Percentiles rank a stretch among this genome's conserved stretches.
Conservation (phyloP, 2,113 vertebrate genomes). For the Sceloporus tristichus region DNA sequence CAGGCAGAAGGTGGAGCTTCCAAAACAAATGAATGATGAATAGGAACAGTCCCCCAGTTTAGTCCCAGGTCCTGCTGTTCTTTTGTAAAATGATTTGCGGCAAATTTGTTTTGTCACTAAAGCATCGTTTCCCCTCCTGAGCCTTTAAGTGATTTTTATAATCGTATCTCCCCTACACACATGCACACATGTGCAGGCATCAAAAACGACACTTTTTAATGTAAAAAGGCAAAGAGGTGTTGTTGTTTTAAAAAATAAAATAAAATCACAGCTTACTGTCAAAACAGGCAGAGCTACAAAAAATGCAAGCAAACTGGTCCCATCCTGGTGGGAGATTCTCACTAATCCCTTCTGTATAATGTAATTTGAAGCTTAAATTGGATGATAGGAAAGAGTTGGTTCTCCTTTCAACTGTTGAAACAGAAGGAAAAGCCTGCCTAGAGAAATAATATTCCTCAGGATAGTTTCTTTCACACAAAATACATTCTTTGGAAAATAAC, state of each 20-base stretch:
- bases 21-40: slow-evolving; percentile 86
- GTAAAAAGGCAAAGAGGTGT: neutral
- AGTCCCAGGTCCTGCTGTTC: slow-evolving; percentile 90
- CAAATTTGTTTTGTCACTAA: slow-evolving; percentile 99
- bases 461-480: slow-evolving; percentile 39
- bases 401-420: neutral
- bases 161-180: slow-evolving; percentile 45
- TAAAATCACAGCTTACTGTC: slow-evolving; percentile 54
- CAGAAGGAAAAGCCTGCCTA: neutral
- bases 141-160: slow-evolving; percentile 80
- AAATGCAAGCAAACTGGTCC: slow-evolving; percentile 47
- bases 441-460: slow-evolving; percentile 50
- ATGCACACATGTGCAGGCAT: neutral
- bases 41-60: slow-evolving; percentile 84
- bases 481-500: slow-evolving; percentile 1
- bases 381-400: neutral
- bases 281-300: slow-evolving; percentile 56
- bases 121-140: slow-evolving; percentile 81
- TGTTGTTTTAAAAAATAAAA: neutral
- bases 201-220: neutral
- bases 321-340: slow-evolving; percentile 19
- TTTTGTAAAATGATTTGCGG: slow-evolving; percentile 99
- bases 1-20: slow-evolving; percentile 84
- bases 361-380: slow-evolving; percentile 43
- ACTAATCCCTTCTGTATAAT: slow-evolving; percentile 36